Evolutionary conservation across 1,140 invertebrate genomes (phyloP), one percentile per base, ranked within the genome.

Genomic region (Drosophila pachea): DNA sequence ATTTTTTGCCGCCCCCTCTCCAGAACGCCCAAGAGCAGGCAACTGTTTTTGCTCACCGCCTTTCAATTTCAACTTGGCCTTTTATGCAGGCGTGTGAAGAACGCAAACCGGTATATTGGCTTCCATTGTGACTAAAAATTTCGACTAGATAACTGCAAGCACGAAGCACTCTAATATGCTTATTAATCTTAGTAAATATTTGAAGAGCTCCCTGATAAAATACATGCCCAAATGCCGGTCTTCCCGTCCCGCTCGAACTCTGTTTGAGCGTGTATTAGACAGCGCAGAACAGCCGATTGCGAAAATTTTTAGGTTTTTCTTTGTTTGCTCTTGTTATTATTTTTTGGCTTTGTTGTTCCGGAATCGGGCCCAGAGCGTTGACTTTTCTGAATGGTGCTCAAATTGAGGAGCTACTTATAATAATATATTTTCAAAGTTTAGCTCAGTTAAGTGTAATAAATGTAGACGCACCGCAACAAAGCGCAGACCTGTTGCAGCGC

Each of bases 371-470:
- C 29, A 5, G 33, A 68, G 65, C 65, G 65, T 61, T 67, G 58
- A 68, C 58, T 61, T 61, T 61, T 16, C 65, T 48, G 48, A 61
- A 61, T 61, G 42, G 33, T 54, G 48, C 29, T 47, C 47, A 61
- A 61, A 59, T 66, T 59, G 55, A 35, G 47, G 47, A 59, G 64
- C 52, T 59, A 38, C 40, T 38, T 42, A 35, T 65, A 29, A 35
- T 65, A 29, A 55, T 43, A 14, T 38, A 50, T 22, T 58, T 65
- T 40, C 29, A 58, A 58, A 35, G 47, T 47, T 50, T 50, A 58
- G 53, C 38, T 56, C 42, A 65, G 45, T 50, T 58, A 32, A 35
- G 53, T 56, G 63, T 35, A 40, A 29, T 2, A 43, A 55, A 32
- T 42, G 31, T 50, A 12, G 48, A 54, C 11, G 12, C 52, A 54